Percentiles rank a stretch among this genome's conserved stretches.
phyloP scores from a whole-genome alignment of 2,888 invertebrate genomes.

The Clostera curtula region DNA sequence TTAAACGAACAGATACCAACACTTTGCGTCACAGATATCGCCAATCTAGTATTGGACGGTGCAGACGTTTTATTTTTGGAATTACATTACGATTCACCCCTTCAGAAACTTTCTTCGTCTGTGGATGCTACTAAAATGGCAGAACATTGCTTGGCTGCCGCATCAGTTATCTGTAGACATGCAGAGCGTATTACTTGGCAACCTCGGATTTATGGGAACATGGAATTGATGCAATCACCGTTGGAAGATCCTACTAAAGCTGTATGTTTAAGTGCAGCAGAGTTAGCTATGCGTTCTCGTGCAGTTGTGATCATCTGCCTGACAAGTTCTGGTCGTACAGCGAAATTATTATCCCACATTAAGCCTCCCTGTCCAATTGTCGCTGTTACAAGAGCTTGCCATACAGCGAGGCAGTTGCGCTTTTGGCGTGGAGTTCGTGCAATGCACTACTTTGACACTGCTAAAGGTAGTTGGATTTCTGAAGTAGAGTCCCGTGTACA shows the following conservation, averaged over 20 bases:
- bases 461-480: constrained; percentile 40
- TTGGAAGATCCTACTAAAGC: constrained; percentile 73
- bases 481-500: constrained; percentile 55
- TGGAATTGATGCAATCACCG: constrained; percentile 75
- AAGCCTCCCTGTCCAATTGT: constrained; percentile 84
- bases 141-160: constrained; percentile 81
- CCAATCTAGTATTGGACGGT: constrained; percentile 92
- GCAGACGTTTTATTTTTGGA: constrained; percentile 91
- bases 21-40: constrained; percentile 89
- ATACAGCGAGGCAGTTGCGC: constrained; percentile 77
- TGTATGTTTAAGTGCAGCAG: constrained; percentile 53
- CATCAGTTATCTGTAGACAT: constrained; percentile 86
- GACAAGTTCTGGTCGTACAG: constrained; percentile 83
- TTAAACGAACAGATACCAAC: constrained; percentile 87
- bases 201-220: constrained; percentile 83
- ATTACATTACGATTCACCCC: constrained; percentile 62
- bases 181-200: constrained; percentile 92
- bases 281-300: constrained; percentile 50
- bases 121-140: constrained; percentile 55
- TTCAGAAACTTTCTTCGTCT: constrained; percentile 44
- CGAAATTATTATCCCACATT: constrained; percentile 79
- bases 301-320: constrained; percentile 80
- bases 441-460: constrained; percentile 64
- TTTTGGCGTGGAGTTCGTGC: constrained; percentile 71
- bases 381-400: constrained; percentile 80